Evolutionary conservation across 64 coral and sea anemone species (phyloP), one percentile per base, ranked within the genome.

Genomic region (Montipora sp.): DNA sequence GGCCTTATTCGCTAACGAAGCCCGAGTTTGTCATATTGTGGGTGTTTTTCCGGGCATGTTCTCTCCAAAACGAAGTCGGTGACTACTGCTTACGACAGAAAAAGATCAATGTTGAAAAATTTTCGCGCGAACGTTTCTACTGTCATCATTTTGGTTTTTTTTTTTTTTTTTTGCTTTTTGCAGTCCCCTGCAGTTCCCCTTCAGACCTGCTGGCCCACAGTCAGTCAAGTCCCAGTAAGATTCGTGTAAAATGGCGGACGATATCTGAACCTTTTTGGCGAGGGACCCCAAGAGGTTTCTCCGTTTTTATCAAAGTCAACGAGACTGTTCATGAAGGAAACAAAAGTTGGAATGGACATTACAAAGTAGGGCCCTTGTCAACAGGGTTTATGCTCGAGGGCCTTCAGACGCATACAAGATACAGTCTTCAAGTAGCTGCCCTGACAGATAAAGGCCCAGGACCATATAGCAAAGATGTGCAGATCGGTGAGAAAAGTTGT

Each of bases 101-200:
- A 24, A 24, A 24, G 0, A 24, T 24, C 23, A 24, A 24, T 24
- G 23, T 24, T 24, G 23, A 24, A 24, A 24, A 24, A 24, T 24
- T 24, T 24, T 24, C 23, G 23, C 23, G 23, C 23, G 0, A 24
- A 24, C 23, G 23, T 57, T 57, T 57, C 6, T 57, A 5, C 27
- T 36, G 27, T 57, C 53, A 57, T 11, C 6, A 18, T 36, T 46
- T 18, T n/a, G 5, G 12, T 51, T 6, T 14, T 4, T 9, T 21
- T 6, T 14, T 4, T 9, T 21, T n/a, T 23, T 21, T 71, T 5
- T 71, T 0, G 68, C 68, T 12, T 77, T 51, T 61, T 49, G 4
- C 49, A 92, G 90, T 85, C 45, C 90, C 90, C 6, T 75, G 90
- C 46, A 65, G 68, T 8, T 13, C 80, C 18, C 90, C 90, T 1